Conservation (phyloP, 1,140 invertebrate species). For the Odontomachus brunneus region DNA sequence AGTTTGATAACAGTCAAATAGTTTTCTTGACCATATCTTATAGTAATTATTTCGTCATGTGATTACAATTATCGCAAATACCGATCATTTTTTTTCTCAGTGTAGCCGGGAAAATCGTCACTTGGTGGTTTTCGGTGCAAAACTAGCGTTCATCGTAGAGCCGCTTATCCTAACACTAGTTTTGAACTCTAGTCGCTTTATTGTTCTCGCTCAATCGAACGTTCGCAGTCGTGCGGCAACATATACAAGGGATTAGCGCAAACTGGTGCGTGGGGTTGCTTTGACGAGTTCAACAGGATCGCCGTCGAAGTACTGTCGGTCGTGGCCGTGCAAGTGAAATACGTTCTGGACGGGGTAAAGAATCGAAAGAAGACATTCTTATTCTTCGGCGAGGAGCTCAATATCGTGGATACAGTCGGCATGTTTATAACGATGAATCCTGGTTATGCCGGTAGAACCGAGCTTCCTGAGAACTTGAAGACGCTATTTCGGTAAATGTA, state of each 20-base stretch:
- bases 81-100: too few relatives aligned
- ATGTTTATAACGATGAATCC: constrained; percentile 99
- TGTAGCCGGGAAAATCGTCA: too few relatives aligned
- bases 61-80: too few relatives aligned
- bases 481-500: constrained; percentile 91
- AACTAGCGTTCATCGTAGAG: too few relatives aligned
- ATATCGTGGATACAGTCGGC: constrained; percentile 94
- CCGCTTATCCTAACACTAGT: too few relatives aligned
- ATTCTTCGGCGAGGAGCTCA: constrained; percentile 97
- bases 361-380: constrained; percentile 92
- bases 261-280: constrained; percentile 98
- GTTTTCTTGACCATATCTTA: too few relatives aligned
- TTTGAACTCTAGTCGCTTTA: neutral
- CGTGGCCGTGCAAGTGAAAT: constrained; percentile 94
- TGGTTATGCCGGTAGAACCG: constrained; percentile 94
- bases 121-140: too few relatives aligned
- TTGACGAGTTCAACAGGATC: constrained; percentile 98
- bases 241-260: constrained; percentile 97
- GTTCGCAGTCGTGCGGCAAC: constrained; percentile 92
- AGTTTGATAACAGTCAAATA: too few relatives aligned
- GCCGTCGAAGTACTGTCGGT: constrained; percentile 97
- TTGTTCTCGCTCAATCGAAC: neutral
- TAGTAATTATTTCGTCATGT: too few relatives aligned
- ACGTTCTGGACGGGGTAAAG: constrained; percentile 93
- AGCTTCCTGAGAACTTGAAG: constrained; percentile 97